These are phyloP conservation scores for Tarsius wallacei DNA, from an alignment of 2,797 vertebrate genomes.

Conservation along the genomic window DNA sequence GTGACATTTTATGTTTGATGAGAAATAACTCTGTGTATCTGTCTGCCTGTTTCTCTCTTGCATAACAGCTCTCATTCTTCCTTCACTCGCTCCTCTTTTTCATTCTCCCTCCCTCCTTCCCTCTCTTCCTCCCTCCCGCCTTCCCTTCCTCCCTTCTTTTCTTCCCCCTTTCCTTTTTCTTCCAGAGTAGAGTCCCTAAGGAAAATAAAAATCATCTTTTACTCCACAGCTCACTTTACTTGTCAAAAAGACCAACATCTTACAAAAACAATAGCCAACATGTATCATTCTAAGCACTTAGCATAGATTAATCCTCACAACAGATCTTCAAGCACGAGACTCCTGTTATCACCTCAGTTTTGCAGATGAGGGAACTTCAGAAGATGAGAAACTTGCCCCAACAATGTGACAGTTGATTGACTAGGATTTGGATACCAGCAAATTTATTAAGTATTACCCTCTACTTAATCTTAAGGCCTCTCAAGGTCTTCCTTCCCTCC, in stretches of 20 bases:
- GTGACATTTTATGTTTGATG: background rate
- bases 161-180: background rate
- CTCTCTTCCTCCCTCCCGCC: background rate
- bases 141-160: fast-evolving
- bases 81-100: no score
- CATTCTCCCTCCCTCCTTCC: background rate
- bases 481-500: background rate
- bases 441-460: background rate
- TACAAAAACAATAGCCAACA: background rate
- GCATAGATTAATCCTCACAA: background rate
- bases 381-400: background rate
- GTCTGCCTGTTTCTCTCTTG: background rate
- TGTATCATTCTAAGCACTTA: background rate
- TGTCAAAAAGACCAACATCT: background rate
- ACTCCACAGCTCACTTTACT: background rate
- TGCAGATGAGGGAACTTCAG: background rate
- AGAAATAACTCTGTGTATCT: background rate
- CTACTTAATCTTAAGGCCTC: background rate
- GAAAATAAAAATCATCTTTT: background rate
- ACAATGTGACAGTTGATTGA: background rate
- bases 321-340: background rate
- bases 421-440: background rate
- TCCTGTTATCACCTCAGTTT: background rate
- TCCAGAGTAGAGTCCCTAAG: background rate
- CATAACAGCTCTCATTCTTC: background rate